These are phyloP conservation scores for Pituophis catenifer DNA, from an alignment of 2,113 vertebrate species.

Conservation along the genomic window DNA sequence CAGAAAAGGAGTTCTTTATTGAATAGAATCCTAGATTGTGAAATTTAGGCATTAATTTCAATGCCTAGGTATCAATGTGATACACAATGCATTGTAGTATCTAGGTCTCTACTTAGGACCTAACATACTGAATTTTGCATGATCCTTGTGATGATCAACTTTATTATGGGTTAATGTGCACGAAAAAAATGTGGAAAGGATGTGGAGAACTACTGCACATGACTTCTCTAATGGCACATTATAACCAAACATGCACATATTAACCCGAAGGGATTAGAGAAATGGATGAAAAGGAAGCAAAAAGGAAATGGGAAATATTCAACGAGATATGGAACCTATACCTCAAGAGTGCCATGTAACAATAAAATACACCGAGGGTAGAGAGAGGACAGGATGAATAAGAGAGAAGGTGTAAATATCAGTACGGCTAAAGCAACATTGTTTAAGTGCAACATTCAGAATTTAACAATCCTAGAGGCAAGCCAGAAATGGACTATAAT, in stretches of 20 bases:
- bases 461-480: not conserved
- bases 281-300: constrained; percentile 34
- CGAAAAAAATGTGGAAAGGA: not conserved
- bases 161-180: not conserved
- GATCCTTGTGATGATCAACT: not conserved
- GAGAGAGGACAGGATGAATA: not conserved
- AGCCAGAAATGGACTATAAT: not conserved
- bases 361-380: constrained; percentile 35
- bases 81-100: no score
- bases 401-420: constrained; percentile 12
- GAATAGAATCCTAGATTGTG: not conserved
- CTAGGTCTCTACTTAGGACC: not conserved
- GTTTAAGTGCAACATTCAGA: constrained; percentile 11
- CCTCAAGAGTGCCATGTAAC: constrained; percentile 40
- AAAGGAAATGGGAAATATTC: constrained; percentile 46
- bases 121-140: not conserved
- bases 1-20: not conserved
- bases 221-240: not conserved
- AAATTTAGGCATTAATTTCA: not conserved
- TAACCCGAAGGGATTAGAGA: constrained; percentile 19
- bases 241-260: constrained; percentile 7
- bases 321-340: constrained; percentile 42
- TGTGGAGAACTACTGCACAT: not conserved
- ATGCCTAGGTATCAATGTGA: no score
- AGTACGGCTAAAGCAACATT: constrained; percentile 22